Evolutionary conservation across 2,888 invertebrate species (phyloP), one percentile per base, ranked within the genome.

Genomic region (Metallyticus violacea): DNA sequence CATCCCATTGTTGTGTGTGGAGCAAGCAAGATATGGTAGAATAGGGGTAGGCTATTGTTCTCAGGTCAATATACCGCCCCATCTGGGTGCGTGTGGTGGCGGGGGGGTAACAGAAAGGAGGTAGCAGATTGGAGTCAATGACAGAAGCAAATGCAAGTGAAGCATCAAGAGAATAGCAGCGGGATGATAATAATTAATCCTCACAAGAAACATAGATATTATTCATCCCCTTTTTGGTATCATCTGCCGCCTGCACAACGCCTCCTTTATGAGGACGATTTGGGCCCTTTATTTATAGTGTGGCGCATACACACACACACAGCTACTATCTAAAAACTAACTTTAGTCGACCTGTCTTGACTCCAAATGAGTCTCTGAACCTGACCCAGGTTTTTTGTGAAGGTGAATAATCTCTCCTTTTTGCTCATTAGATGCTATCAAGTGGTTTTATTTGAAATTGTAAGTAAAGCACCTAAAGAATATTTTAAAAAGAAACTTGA

Each of bases 1-100:
- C 83, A 77, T 83, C 83, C 83, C 25, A 83, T 83, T 83, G 83
- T 83, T 77, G 28, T 28, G 26, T 81, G 28, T 7, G 30, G 28
- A 81, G 81, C 30, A n/a, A 40, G 28, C 28, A 80, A 80, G 80
- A 80, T 80, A 80, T 29, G 28, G 28, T 15, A 25, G 40, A 62
- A 62, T 62, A 62, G 40, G 40, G 28, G 28, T 80, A 27, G 28
- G 22, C 28, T 28, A 81, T 81, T 81, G 81, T 81, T 81, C 80
- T 29, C 81, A 25, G 40, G 81, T 81, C 81, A 81, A 81, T 81
- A 81, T 81, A 30, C 26, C 78, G 26, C 81, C 25, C 30, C 79
- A 62, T 62, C 81, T 40, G 40, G 81, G 30, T 25, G 81, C 78
- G 26, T 29, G 25, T 81, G 81, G 7, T n/a, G 22, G 30, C 29